These are phyloP conservation scores for Myioborus miniatus DNA, from an alignment of 2,797 vertebrate genomes.

Conservation along the genomic window DNA sequence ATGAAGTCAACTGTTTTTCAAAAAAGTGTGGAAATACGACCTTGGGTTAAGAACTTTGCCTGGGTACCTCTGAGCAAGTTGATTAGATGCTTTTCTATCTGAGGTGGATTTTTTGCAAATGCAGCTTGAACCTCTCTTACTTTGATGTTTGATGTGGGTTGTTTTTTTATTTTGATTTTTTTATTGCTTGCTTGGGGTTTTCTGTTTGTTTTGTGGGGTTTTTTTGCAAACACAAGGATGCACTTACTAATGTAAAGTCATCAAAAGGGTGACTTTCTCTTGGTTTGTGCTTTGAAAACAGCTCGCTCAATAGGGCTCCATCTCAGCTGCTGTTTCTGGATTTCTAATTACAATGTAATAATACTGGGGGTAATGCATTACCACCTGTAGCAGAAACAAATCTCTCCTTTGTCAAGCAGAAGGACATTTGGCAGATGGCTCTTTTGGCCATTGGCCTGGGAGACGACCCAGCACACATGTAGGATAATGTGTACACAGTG, in stretches of 20 bases:
- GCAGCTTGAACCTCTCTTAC: background rate
- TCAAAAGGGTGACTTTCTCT: background rate
- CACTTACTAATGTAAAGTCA: background rate
- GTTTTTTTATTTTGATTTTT: background rate
- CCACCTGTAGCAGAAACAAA: background rate
- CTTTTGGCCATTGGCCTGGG: background rate
- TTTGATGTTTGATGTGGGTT: background rate
- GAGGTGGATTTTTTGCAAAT: background rate
- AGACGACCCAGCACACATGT: background rate
- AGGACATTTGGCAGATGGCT: background rate
- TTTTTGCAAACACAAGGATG: background rate
- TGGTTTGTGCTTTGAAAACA: background rate
- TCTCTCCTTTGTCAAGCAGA: background rate
- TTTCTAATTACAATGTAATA: background rate
- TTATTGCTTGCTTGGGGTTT: background rate
- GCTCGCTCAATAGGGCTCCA: background rate
- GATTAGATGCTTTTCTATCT: background rate
- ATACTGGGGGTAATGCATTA: background rate
- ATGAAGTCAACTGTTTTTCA: background rate
- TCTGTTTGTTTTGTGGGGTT: background rate
- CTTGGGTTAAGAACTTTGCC: background rate
- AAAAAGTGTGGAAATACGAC: background rate
- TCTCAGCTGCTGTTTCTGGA: background rate
- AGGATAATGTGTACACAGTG: background rate
- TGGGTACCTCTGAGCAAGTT: background rate